Base-by-base conservation (phyloP, 2,113 vertebrate genomes). In the Zosterops borbonicus region DNA sequence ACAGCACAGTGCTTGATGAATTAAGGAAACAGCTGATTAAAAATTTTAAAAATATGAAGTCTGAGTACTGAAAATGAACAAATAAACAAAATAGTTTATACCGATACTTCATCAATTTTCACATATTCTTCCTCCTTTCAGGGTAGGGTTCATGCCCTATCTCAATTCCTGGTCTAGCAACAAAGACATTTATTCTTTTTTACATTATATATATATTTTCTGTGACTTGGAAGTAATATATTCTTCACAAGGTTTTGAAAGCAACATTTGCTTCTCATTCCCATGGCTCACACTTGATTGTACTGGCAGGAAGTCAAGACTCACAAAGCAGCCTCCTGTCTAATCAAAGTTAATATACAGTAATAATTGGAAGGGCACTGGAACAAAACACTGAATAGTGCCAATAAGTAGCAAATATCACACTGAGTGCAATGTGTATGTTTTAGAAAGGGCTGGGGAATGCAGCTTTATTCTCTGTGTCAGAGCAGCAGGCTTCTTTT, bases 261-360 rank as follows among this genome's bases (percentile, higher is more conserved):
- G 86, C 91, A 97, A 92, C 96, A 97, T 97, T 98, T 98, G 90
- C 91, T 97, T 97, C 95, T 96, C 92, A 86, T 96, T 96, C 95
- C 97, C 94, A 94, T 89, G 94, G 95, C 92, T 97, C 92, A 70
- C 77, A 94, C 96, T 97, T 96, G 95, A 97, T 97, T 97, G 86
- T 94, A 87, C 95, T 97, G 97, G 97, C 96, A 97, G 93, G 85
- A 95, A 98, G 92, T 97, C 97, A 98, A 97, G 83, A 94, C 85
- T 96, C 87, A 97, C 95, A 98, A 96, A 97, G 87, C 95, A 94
- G 87, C 96, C 96, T 96, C 97, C 95, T 98, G 97, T 94, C 96
- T 97, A 97, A 98, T 97, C 96, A 96, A 97, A 98, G 98, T 98
- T 97, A 98, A 97, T 97, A 97, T 95, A 96, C 92, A 97, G 94